These are phyloP conservation scores for Notothenia coriiceps DNA, from an alignment of 2,113 vertebrate genomes.

Conservation along the genomic window DNA sequence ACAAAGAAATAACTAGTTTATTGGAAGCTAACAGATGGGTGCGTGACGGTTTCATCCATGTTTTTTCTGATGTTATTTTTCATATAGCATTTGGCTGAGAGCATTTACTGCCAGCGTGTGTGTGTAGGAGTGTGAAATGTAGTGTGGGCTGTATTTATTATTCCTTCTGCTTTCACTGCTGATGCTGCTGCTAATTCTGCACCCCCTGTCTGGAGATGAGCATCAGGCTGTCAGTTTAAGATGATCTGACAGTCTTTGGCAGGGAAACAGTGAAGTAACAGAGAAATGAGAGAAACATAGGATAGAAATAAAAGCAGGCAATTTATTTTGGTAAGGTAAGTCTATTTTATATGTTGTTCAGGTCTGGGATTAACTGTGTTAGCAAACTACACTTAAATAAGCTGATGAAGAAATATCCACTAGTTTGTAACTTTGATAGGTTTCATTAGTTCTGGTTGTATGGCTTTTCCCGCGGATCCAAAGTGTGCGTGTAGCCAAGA, in stretches of 20 bases:
- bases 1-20: background rate
- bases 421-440: constrained; percentile 21
- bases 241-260: constrained; percentile 9
- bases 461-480: constrained; percentile 32
- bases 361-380: constrained; percentile 21
- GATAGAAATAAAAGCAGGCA: background rate
- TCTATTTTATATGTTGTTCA: background rate
- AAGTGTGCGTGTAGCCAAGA: constrained; percentile 23
- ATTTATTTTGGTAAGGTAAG: background rate
- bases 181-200: background rate
- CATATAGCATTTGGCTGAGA: background rate
- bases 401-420: constrained; percentile 21
- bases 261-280: background rate
- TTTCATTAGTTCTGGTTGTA: constrained; percentile 10
- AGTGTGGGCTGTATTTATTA: constrained; percentile 20
- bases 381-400: background rate
- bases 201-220: background rate
- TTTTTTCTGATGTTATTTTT: constrained; percentile 12
- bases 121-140: constrained; percentile 45
- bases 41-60: background rate
- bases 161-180: constrained; percentile 25
- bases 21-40: constrained; percentile 7
- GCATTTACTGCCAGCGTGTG: constrained; percentile 11
- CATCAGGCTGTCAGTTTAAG: background rate
- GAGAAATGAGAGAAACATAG: background rate